Evolutionary conservation across 2,797 vertebrate genomes (phyloP).

Genomic region (Chelon labrosus): DNA sequence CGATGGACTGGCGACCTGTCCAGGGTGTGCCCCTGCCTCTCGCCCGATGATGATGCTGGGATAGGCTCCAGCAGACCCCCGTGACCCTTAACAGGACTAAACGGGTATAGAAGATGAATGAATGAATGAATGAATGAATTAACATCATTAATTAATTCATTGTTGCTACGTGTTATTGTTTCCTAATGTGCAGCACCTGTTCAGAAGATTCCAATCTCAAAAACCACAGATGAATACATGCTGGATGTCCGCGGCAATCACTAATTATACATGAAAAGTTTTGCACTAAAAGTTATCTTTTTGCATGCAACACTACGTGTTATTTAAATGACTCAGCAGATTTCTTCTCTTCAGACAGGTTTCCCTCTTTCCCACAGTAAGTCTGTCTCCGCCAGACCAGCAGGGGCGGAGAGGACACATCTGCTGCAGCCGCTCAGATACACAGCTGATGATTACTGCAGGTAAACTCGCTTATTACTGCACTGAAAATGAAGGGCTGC

Average conservation of each 20-base stretch:
- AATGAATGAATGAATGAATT: too few species aligned
- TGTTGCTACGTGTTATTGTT: too few species aligned
- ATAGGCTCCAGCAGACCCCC: too few species aligned
- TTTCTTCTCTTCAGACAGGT: conserved; percentile 29
- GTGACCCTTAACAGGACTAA: too few species aligned
- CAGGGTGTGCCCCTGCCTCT: too few species aligned
- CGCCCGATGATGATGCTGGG: too few species aligned
- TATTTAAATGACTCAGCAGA: conserved; percentile 29
- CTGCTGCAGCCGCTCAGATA: conserved; percentile 63
- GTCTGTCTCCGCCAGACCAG: conserved; percentile 46
- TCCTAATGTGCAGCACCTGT: too few species aligned
- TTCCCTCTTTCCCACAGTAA: conserved; percentile 57
- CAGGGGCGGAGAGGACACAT: conserved; percentile 52
- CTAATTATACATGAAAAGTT: background rate
- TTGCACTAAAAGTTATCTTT: background rate
- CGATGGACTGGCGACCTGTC: too few species aligned
- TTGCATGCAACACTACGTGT: background rate
- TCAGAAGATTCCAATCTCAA: background rate
- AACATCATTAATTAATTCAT: too few species aligned
- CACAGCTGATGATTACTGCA: conserved; percentile 70
- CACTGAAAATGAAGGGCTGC: conserved; percentile 64
- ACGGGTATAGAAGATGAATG: too few species aligned
- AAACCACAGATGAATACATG: background rate
- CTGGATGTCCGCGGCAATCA: background rate
- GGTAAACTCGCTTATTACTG: conserved; percentile 73